Evolutionary conservation across 2,113 vertebrate genomes (phyloP), one percentile per base, ranked within the genome.

Genomic region (Oncorhynchus tshawytscha): DNA sequence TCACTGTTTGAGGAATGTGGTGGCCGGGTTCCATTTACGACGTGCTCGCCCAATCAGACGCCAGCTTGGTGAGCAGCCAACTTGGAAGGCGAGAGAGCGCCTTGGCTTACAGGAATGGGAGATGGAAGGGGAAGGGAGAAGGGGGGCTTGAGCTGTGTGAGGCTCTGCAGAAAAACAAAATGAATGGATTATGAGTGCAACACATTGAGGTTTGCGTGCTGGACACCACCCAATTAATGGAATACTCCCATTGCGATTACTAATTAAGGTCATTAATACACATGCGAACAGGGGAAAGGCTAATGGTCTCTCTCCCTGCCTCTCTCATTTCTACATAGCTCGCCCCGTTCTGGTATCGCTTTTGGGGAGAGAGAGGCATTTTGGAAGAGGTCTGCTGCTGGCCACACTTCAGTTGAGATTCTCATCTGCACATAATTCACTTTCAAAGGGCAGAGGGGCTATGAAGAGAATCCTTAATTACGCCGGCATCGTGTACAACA

Each of bases 1-100:
- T 95, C 94, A 90, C 87, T 92, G 93, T 89, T 92, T 84, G 71
- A 93, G 90, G 93, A 96, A 95, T 90, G 87, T 81, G 13, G 79
- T 66, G 81, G 88, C 88, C 29, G 86, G 78, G 85, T 91, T 90
- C 92, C 88, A 88, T 93, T 94, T 86, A 93, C 51, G 77, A 93
- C 90, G 85, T 76, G 74, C 86, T 87, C 82, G 86, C 87, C 90
- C 86, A 91, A 82, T 93, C 91, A 92, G 91, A 90, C 81, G 83
- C 79, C 70, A 31, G 22, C 83, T 88, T 88, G 86, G 83, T 86
- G 75, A 81, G 80, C 4, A 80, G 92, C 90, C 92, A 94, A 83
- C 83, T 57, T 74, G 78, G 80, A 93, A 88, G 81, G 84, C 62
- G 69, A 76, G 69, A 51, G 86, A 51, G 86, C 27, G 24, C 15